Evolutionary conservation across 53 echinoderm and acorn worm species (phyloP).

Genomic region (Mesocentrotus franciscanus): DNA sequence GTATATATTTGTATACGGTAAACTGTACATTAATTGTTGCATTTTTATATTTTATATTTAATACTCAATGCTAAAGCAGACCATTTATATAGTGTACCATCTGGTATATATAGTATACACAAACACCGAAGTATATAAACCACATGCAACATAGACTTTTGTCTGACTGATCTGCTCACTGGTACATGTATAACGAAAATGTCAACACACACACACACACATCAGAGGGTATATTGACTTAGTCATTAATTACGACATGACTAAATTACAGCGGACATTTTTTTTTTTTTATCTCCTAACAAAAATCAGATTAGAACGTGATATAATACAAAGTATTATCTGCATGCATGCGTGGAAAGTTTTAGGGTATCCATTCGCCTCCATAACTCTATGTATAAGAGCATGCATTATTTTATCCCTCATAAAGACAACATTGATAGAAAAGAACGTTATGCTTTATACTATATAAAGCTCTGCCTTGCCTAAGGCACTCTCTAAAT

Average conservation of each 20-base stretch:
- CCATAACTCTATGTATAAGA: background rate
- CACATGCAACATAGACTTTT: background rate
- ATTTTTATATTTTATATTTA: too few species aligned
- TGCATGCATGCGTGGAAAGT: background rate
- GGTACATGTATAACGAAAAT: background rate
- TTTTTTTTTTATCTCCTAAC: slow-evolving; percentile 18
- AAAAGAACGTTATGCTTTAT: too few species aligned
- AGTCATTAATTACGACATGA: slow-evolving; percentile 27
- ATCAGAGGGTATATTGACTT: background rate
- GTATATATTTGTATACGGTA: too few species aligned
- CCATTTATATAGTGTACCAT: too few species aligned
- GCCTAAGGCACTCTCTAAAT: too few species aligned
- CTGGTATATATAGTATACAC: too few species aligned
- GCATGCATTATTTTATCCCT: background rate
- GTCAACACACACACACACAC: background rate
- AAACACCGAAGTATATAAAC: too few species aligned
- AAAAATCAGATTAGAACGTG: slow-evolving; percentile 18
- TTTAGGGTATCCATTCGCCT: background rate
- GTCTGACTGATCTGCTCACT: background rate
- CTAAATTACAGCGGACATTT: slow-evolving; percentile 8
- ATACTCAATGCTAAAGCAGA: too few species aligned
- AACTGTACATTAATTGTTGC: too few species aligned
- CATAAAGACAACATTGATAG: background rate
- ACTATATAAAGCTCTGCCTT: too few species aligned
- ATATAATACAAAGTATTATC: background rate